A percentile compares a stretch with the other conserved stretches of the same genome.
These are phyloP conservation scores for Phaonia tiefii DNA, from an alignment of 2,888 invertebrate species.

Conservation along the genomic window DNA sequence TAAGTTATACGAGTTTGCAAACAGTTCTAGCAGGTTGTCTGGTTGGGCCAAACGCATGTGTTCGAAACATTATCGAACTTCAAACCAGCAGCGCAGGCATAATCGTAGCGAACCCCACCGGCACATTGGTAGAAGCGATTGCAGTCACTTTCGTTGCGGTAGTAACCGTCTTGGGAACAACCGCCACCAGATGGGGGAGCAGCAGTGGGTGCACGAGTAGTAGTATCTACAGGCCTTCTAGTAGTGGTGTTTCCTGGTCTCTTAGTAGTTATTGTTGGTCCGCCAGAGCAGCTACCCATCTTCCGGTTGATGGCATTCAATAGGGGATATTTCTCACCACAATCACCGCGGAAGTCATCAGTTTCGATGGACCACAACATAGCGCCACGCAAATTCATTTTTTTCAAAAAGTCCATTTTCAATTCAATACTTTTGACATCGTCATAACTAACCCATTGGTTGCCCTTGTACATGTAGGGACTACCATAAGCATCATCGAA, in stretches of 20 bases:
- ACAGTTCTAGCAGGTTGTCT: not conserved
- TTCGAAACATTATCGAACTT: constrained; percentile 9
- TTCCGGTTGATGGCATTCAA: constrained; percentile 73
- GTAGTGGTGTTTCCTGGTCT: not conserved
- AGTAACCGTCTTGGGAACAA: constrained; percentile 33
- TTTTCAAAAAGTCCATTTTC: constrained; percentile 91
- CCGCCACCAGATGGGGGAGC: too few relatives aligned
- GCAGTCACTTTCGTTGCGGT: constrained; percentile 38
- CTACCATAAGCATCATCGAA: constrained; percentile 82
- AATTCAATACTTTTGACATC: constrained; percentile 89
- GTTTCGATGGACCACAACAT: constrained; percentile 89
- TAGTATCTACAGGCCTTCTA: too few relatives aligned
- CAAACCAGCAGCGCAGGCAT: constrained; percentile 38
- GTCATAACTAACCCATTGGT: constrained; percentile 97
- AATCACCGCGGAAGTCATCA: constrained; percentile 94
- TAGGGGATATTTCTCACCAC: constrained; percentile 83
- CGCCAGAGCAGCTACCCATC: not conserved
- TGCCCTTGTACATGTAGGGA: constrained; percentile 89
- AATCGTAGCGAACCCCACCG: constrained; percentile 32
- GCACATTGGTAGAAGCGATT: constrained; percentile 34
- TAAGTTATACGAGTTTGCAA: too few relatives aligned
- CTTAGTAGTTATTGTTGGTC: not conserved
- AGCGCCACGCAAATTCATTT: constrained; percentile 89
- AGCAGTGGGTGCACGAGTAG: not conserved
- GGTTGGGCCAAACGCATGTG: constrained; percentile 38